Percentiles rank a stretch among this genome's conserved stretches.
These are phyloP conservation scores for Rhinichthys klamathensis DNA, from an alignment of 2,113 vertebrate species.

Conservation along the genomic window DNA sequence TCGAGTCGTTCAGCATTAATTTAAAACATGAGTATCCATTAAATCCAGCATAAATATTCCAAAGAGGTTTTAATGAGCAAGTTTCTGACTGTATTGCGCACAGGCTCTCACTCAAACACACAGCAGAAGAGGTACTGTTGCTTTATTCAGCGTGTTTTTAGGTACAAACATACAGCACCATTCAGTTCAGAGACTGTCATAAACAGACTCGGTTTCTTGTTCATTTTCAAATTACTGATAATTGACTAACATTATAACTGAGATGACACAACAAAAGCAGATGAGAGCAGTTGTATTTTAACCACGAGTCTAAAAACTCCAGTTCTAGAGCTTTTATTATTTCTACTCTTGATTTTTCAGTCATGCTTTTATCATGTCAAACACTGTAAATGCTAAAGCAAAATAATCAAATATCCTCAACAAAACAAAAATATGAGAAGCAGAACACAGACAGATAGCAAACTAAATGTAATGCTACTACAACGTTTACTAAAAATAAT, in stretches of 20 bases:
- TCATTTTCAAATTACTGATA: constrained; percentile 50
- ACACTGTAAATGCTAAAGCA: constrained; percentile 4
- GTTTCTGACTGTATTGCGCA: neutral
- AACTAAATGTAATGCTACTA: neutral
- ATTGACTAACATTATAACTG: constrained; percentile 57
- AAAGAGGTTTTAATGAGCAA: neutral
- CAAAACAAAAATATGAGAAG: neutral
- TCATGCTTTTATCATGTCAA: constrained; percentile 22
- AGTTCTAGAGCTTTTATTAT: neutral
- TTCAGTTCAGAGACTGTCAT: constrained; percentile 58
- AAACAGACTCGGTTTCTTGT: constrained; percentile 60
- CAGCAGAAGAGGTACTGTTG: constrained; percentile 5
- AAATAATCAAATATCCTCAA: constrained; percentile 14
- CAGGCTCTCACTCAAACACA: constrained; percentile 29
- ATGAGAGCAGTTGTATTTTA: constrained; percentile 56
- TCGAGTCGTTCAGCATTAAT: neutral
- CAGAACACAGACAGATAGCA: neutral
- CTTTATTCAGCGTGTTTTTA: constrained; percentile 74
- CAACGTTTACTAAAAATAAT: constrained; percentile 56
- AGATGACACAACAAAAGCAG: constrained; percentile 58
- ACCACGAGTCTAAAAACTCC: constrained; percentile 6
- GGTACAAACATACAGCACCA: constrained; percentile 64
- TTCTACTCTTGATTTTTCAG: constrained; percentile 22
- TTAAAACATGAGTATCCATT: neutral
- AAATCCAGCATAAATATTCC: neutral